Base-by-base conservation (phyloP, 2,888 invertebrate species). In the Eilema griseolum region DNA sequence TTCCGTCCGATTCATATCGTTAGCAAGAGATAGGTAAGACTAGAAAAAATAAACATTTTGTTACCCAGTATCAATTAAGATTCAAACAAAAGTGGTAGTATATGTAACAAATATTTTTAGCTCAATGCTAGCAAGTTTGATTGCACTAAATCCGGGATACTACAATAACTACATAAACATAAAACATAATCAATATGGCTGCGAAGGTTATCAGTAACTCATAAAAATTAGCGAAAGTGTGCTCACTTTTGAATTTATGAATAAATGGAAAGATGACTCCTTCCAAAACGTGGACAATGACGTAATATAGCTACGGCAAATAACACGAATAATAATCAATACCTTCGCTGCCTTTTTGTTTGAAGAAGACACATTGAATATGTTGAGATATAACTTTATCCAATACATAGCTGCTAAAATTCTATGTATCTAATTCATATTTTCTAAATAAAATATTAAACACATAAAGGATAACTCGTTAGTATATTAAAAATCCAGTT, bases 381-480 rank as follows among this genome's bases (percentile, higher is more conserved):
- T n/a, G n/a, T n/a, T 52, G n/a, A n/a, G 20, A 52, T 52, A 52
- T n/a, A 52, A n/a, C 52, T 52, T 52, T 52, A 46, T n/a, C n/a
- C n/a, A n/a, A n/a, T 20, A 16, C 16, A 3, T 46, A 46, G 2
- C 52, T n/a, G 52, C n/a, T n/a, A 52, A 52, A 52, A 52, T n/a
- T n/a, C 20, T 46, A 46, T 20, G 1, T 46, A 20, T 46, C 20
- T 46, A 46, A 46, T 46, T 16, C 5, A 20, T 16, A 7, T 20
- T 46, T 46, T 20, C 8, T 52, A 20, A 10, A 52, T n/a, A 41
- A 41, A 41, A 4, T 16, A 20, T 20, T 46, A 7, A 46, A 46
- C 46, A 20, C 46, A 46, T 16, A n/a, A 52, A 52, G n/a, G 8
- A n/a, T 52, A 20, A 52, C 52, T 52, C 4, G n/a, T 52, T n/a